Evolutionary conservation across 1,140 invertebrate species (phyloP), one percentile per base, ranked within the genome.

Genomic region (Bombus picipes): DNA sequence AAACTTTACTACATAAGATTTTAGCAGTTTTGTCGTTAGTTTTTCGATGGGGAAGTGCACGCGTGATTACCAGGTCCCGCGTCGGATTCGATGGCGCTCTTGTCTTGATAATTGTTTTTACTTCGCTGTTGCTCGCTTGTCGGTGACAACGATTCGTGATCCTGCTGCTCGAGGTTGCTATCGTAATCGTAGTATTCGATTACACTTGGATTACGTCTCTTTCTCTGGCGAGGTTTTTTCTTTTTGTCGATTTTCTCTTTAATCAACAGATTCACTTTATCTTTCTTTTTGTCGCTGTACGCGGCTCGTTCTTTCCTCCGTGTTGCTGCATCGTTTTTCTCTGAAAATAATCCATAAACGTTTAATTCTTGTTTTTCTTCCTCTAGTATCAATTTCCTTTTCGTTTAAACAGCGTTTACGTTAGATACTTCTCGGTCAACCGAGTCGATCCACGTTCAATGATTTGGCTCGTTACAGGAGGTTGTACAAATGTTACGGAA

Each of bases 171-270:
- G 4, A 65, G 47, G 15, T 89, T 74, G 41, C 77, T 83, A 8
- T 93, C 88, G 79, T 93, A 93, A 87, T 93, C 91, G 74, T 93
- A 92, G 86, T 93, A 93, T 53, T 91, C 89, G 25, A 93, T 88
- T 37, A 87, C 79, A 25, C 82, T 74, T 34, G 82, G 79, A 71
- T 80, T 53, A 15, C 87, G 86, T 59, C 80, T 87, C 39, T 73
- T 84, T 47, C 78, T 13, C 0, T 25, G 10, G 3, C 18, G 47
- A 0, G 34, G 9, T 13, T 66, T 78, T 12, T 80, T 53, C 25
- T 70, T 90, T 53, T 57, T 85, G 9, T 74, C n/a, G 4, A 91
- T 37, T 76, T 86, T 91, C 25, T 89, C 41, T 25, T 73, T 81
- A 77, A 91, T 91, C 79, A 91, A 15, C 41, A 90, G n/a, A n/a